A percentile compares a stretch with the other conserved stretches of the same genome.
Evolutionary conservation across 2,797 vertebrate species (phyloP).

Genomic region (Borostomias antarcticus): DNA sequence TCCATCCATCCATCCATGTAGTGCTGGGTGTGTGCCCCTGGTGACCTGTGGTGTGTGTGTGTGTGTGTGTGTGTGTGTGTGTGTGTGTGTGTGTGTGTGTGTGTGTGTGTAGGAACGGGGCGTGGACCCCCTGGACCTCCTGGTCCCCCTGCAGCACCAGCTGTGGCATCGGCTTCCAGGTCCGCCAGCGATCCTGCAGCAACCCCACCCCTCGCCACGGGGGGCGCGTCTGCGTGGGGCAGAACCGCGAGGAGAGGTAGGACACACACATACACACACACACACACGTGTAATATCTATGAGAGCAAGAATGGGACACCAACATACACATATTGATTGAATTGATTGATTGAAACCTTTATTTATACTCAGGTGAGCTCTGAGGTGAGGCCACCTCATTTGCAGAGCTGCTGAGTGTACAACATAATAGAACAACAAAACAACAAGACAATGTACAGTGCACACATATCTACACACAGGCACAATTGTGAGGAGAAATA

Average conservation of each 20-base stretch:
- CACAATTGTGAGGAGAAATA: too few species aligned
- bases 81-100: constrained; percentile 7
- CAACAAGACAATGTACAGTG: too few species aligned
- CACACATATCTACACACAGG: background rate
- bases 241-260: constrained; percentile 95
- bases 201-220: constrained; percentile 94
- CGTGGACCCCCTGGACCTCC: constrained; percentile 95
- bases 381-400: too few species aligned
- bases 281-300: background rate
- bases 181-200: constrained; percentile 95
- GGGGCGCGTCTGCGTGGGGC: constrained; percentile 93
- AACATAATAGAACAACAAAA: too few species aligned
- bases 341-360: too few species aligned
- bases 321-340: constrained; percentile 1
- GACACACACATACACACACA: background rate
- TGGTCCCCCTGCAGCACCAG: constrained; percentile 97
- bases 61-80: background rate
- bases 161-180: constrained; percentile 97
- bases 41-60: background rate
- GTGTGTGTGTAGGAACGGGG: constrained; percentile 86
- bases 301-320: too few species aligned
- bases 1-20: too few species aligned
- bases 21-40: background rate
- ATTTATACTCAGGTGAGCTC: too few species aligned
- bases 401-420: too few species aligned